Percentiles rank a stretch among this genome's conserved stretches.
phyloP scores from a whole-genome alignment of 2,797 vertebrate genomes.

The Chromis chromis region DNA sequence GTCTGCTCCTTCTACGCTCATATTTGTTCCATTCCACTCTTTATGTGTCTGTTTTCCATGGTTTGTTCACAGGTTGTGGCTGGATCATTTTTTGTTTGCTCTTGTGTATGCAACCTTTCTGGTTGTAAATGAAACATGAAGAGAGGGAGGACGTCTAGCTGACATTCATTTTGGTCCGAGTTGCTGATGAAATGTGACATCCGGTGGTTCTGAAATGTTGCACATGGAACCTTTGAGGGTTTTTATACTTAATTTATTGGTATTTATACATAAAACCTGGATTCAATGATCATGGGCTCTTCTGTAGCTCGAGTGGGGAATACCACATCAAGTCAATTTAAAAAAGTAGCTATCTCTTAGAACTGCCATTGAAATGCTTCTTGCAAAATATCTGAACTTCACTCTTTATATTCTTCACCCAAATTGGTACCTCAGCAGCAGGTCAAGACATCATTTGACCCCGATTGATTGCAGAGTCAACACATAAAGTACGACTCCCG shows the following conservation, averaged over 20 bases:
- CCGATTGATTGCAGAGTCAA: constrained; percentile 19
- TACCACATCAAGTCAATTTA: not conserved
- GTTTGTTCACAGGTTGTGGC: too few species aligned
- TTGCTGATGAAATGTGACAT: too few species aligned
- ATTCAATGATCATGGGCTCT: not conserved
- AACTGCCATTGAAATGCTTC: not conserved
- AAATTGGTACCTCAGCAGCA: constrained; percentile 10
- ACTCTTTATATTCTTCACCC: not conserved
- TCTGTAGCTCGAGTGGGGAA: not conserved
- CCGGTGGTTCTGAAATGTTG: too few species aligned
- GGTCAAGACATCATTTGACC: constrained; percentile 24
- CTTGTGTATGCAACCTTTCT: too few species aligned
- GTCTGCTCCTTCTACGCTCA: too few species aligned
- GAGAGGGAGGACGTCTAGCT: too few species aligned
- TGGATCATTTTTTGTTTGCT: too few species aligned
- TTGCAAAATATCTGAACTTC: not conserved
- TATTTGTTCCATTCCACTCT: too few species aligned
- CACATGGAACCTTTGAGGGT: too few species aligned
- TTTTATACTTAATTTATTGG: not conserved
- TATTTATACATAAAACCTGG: not conserved
- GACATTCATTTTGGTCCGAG: too few species aligned
- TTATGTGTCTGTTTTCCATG: too few species aligned
- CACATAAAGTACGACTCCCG: constrained; percentile 23
- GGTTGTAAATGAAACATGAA: too few species aligned
- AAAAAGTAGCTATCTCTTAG: not conserved